phyloP scores from a whole-genome alignment of 2,888 invertebrate genomes.

The Nephrotoma guestfalica region DNA sequence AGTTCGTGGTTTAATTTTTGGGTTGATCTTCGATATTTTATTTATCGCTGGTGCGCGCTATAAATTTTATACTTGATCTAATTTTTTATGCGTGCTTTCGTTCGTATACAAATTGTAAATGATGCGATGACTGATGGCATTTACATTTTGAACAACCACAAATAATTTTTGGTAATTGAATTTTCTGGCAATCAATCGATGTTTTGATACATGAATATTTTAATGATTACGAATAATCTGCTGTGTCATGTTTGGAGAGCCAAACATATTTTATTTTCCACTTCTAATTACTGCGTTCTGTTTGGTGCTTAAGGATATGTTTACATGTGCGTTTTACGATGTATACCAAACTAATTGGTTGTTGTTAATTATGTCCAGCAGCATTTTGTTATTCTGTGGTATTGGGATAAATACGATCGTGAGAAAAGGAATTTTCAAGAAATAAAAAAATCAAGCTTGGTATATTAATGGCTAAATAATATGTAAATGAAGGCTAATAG shows the following conservation, averaged over 20 bases:
- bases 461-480: no score
- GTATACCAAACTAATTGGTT: background rate
- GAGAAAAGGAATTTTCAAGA: background rate
- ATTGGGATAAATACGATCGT: background rate
- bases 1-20: background rate
- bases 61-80: background rate
- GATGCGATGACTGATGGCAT: background rate
- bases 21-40: background rate
- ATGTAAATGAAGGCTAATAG: no score
- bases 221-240: background rate
- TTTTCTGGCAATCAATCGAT: background rate
- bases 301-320: background rate
- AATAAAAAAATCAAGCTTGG: background rate
- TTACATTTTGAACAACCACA: background rate
- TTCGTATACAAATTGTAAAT: background rate
- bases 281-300: background rate
- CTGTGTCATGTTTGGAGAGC: background rate
- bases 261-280: background rate
- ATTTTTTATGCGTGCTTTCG: background rate
- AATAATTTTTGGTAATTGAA: background rate
- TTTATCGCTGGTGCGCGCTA: background rate
- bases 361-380: background rate
- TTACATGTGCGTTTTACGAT: background rate
- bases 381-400: background rate
- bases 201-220: background rate